Base-by-base conservation (phyloP, 1,140 invertebrate species). In the Holotrichia oblita region DNA sequence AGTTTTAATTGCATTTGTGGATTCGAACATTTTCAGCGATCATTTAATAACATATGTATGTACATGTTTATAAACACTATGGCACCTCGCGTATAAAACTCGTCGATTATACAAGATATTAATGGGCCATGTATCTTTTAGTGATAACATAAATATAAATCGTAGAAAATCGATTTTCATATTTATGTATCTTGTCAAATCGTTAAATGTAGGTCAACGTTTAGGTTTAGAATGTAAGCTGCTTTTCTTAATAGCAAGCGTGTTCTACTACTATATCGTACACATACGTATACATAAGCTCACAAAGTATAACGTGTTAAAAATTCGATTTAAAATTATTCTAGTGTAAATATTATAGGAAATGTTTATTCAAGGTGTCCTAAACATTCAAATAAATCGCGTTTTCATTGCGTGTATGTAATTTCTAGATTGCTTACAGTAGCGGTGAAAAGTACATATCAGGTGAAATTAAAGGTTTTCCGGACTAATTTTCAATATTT, bases 261-360 rank as follows among this genome's bases (percentile, higher is more conserved):
- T 2, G 44, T 14, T 48, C 41, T 48, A 3, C 44, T 10, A 10
- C 44, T 48, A 9, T 8, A 9, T 64, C 59, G 9, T 64, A 22
- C 17, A 22, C 59, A n/a, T 27, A 22, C 59, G 9, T 20, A 22
- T 17, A 22, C 59, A 27, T 20, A 64, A 17, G 17, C 22, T 64
- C 6, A 17, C 59, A 9, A 27, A 8, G 59, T 64, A 10, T 64
- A 64, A 20, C 24, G 59, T 27, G 59, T 17, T 64, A 64, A 64
- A 64, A 64, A 64, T 64, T 27, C 59, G 17, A 17, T 22, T 64
- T 64, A 22, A 17, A 64, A 64, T 64, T 22, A 64, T 64, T 64
- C 17, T 64, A 27, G 6, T 64, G 59, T 64, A 64, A 64, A 64
- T 64, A 64, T 64, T 64, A 22, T 64, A 3, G 17, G 24, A 64